Evolutionary conservation across 2,888 invertebrate genomes (phyloP).

Genomic region (Panzeria rudis): DNA sequence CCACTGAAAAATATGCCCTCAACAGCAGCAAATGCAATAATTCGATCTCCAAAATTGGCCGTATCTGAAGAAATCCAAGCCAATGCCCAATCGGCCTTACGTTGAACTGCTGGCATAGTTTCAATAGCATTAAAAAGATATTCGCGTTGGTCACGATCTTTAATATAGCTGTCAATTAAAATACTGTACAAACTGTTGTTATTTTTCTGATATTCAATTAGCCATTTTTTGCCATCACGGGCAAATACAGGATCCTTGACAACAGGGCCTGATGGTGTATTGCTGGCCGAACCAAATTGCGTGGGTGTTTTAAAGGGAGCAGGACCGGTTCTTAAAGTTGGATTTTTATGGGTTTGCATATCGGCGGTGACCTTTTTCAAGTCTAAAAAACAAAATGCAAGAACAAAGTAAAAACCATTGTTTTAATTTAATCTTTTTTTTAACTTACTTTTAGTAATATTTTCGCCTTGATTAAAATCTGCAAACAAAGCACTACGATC

Average conservation of each 20-base stretch:
- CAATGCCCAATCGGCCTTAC: no score
- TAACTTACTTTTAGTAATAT: conserved; percentile 90
- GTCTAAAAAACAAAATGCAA: conserved; percentile 84
- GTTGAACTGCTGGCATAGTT: no score
- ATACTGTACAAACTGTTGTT: conserved; percentile 91
- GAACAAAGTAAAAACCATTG: neutral
- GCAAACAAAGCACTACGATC: conserved; percentile 96
- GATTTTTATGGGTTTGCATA: conserved; percentile 99
- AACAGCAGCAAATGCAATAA: no score
- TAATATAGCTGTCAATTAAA: no score
- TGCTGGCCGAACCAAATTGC: conserved; percentile 83
- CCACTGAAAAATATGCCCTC: no score
- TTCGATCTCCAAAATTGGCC: no score
- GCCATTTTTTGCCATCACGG: conserved; percentile 98
- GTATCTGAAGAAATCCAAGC: no score
- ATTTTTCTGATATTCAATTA: conserved; percentile 96
- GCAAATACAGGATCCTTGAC: conserved; percentile 93
- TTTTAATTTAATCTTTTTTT: neutral
- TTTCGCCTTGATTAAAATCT: conserved; percentile 96
- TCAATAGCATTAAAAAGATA: no score
- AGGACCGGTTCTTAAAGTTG: conserved; percentile 92
- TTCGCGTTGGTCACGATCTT: no score
- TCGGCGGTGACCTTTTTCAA: conserved; percentile 96
- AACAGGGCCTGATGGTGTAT: conserved; percentile 84
- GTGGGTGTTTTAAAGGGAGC: conserved; percentile 90